These are phyloP conservation scores for Strix aluco DNA, from an alignment of 2,113 vertebrate species.

Conservation along the genomic window DNA sequence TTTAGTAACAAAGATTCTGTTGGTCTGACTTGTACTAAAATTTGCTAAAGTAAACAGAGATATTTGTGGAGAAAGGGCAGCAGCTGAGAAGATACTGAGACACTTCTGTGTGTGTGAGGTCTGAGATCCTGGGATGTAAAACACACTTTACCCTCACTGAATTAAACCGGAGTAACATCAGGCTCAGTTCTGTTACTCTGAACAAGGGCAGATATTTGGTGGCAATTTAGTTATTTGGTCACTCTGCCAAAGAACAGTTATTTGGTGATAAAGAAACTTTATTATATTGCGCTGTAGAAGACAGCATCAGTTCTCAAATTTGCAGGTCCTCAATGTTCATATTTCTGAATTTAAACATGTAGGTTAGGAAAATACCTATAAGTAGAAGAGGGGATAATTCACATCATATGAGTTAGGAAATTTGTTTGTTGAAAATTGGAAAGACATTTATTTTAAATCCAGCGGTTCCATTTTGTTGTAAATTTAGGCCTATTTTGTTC, in stretches of 20 bases:
- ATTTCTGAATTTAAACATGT: neutral
- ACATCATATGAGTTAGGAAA: neutral
- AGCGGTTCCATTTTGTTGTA: neutral
- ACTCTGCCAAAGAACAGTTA: neutral
- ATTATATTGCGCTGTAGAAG: neutral
- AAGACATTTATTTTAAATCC: neutral
- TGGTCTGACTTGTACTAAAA: neutral
- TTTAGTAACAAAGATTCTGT: neutral
- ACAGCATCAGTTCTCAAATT: rapidly evolving
- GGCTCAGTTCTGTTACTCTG: neutral
- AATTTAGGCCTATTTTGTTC: constrained; percentile 20
- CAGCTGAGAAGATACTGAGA: neutral
- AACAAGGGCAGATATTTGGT: neutral
- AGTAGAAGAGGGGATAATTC: neutral
- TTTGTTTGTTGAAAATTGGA: neutral
- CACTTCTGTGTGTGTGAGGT: neutral
- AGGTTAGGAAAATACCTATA: neutral
- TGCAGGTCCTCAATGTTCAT: neutral
- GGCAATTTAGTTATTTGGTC: neutral
- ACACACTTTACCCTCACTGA: neutral
- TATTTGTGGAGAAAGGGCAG: neutral
- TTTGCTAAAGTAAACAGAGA: neutral
- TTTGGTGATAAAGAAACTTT: neutral
- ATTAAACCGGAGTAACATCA: neutral
- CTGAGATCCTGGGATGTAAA: neutral